Conservation (phyloP, 2,797 vertebrate genomes). For the Poecilia picta region DNA sequence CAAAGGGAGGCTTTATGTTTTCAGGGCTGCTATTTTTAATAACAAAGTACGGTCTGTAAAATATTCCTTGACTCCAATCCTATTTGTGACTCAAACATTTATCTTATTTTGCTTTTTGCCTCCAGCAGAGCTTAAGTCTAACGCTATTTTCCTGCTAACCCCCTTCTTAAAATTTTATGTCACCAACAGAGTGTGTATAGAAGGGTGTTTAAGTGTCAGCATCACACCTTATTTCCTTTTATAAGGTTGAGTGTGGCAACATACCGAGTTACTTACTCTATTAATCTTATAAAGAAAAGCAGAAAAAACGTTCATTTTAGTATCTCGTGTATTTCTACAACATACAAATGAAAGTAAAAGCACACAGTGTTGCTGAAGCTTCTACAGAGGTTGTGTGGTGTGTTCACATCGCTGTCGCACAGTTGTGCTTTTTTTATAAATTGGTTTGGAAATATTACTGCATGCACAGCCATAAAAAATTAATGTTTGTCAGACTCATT, state of each 20-base stretch:
- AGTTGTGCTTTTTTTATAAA: constrained; percentile 24
- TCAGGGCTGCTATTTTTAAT: constrained; percentile 35
- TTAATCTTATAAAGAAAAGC: not conserved
- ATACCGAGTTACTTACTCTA: not conserved
- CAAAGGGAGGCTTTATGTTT: constrained; percentile 27
- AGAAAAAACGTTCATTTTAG: not conserved
- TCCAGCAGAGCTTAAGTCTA: constrained; percentile 48
- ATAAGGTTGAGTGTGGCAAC: not conserved
- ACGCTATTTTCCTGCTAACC: constrained; percentile 13
- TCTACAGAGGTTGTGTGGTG: constrained; percentile 23
- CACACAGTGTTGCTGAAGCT: constrained; percentile 21
- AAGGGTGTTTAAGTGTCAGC: not conserved
- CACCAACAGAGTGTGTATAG: not conserved
- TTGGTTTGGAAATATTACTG: constrained; percentile 27
- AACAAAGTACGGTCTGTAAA: constrained; percentile 15
- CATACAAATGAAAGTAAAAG: constrained; percentile 14
- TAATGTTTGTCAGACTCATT: constrained; percentile 49
- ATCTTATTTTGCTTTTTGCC: constrained; percentile 52
- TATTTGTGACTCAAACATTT: constrained; percentile 48
- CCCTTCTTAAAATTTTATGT: not conserved
- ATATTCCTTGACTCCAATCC: constrained; percentile 54
- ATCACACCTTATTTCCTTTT: not conserved
- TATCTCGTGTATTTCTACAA: not conserved
- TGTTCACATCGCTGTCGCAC: constrained; percentile 40
- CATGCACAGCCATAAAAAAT: constrained; percentile 39